A percentile compares a stretch with the other conserved stretches of the same genome.
phyloP scores from a whole-genome alignment of 2,797 vertebrate species.

The Apogon hyalosoma region DNA sequence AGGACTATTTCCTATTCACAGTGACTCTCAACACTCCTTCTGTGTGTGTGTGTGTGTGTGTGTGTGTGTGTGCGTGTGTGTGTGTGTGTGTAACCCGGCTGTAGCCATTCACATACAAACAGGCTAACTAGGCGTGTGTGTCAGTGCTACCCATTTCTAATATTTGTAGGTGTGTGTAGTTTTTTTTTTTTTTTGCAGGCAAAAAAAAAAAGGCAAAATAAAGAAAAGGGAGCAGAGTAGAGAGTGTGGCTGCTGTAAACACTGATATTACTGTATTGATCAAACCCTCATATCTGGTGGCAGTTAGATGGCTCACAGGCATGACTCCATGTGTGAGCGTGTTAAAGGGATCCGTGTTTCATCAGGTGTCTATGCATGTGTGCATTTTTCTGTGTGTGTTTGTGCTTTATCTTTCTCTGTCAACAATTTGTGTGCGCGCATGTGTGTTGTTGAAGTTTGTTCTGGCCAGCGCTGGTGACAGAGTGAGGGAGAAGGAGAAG shows the following conservation, averaged over 20 bases:
- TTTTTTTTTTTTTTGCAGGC: not conserved
- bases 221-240: conserved; percentile 32
- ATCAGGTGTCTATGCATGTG: conserved; percentile 45
- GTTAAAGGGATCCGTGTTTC: conserved; percentile 57
- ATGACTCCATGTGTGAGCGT: conserved; percentile 46
- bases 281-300: conserved; percentile 66
- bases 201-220: conserved; percentile 35
- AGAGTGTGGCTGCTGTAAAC: conserved; percentile 52
- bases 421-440: conserved; percentile 33
- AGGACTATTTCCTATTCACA: conserved; percentile 51
- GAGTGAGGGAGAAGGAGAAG: conserved; percentile 43
- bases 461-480: conserved; percentile 57
- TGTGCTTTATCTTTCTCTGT: conserved; percentile 33
- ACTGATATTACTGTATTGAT: conserved; percentile 78
- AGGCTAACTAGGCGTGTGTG: not conserved
- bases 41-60: conserved; percentile 11
- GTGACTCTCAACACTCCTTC: conserved; percentile 1
- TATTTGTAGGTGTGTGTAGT: conserved; percentile 30
- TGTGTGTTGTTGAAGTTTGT: conserved; percentile 60
- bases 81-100: not conserved
- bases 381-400: conserved; percentile 20
- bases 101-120: conserved; percentile 38
- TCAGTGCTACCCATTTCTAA: conserved; percentile 33
- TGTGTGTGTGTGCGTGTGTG: conserved; percentile 9
- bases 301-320: conserved; percentile 59